Percentiles rank a stretch among this genome's conserved stretches.
phyloP scores from a whole-genome alignment of 2,797 vertebrate genomes.

The Macrochelys suwanniensis region DNA sequence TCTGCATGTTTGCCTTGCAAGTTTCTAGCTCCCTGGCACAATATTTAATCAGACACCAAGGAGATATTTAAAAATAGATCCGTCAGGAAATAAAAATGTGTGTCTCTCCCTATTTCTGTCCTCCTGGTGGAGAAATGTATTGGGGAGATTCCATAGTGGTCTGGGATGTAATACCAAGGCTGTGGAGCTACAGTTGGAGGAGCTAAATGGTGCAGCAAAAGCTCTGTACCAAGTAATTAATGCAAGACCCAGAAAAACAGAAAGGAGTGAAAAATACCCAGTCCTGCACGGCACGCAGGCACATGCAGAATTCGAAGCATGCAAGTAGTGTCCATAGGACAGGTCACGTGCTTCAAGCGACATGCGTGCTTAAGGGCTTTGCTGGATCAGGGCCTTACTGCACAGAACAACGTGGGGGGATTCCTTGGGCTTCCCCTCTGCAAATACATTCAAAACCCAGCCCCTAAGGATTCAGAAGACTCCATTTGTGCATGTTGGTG shows the following conservation, averaged over 20 bases:
- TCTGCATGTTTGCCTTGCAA: background rate
- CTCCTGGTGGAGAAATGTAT: background rate
- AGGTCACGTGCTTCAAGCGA: background rate
- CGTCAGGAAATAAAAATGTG: background rate
- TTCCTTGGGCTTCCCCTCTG: background rate
- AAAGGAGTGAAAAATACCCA: background rate
- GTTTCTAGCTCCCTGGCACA: background rate
- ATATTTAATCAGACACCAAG: background rate
- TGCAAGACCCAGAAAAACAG: background rate
- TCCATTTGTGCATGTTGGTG: background rate
- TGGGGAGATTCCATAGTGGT: background rate
- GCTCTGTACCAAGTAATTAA: fast-evolving
- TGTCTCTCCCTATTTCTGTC: background rate
- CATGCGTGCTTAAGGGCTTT: fast-evolving
- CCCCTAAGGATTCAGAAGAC: background rate
- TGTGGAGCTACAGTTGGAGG: background rate
- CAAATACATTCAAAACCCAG: background rate
- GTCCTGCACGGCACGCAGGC: background rate
- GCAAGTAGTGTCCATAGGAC: background rate
- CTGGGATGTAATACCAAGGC: background rate
- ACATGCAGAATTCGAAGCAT: fast-evolving
- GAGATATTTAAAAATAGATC: background rate
- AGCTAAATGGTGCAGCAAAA: background rate
- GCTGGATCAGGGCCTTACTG: fast-evolving
- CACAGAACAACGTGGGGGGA: background rate